phyloP scores from a whole-genome alignment of 2,113 vertebrate genomes.

The Chaetorhynchus papuensis region DNA sequence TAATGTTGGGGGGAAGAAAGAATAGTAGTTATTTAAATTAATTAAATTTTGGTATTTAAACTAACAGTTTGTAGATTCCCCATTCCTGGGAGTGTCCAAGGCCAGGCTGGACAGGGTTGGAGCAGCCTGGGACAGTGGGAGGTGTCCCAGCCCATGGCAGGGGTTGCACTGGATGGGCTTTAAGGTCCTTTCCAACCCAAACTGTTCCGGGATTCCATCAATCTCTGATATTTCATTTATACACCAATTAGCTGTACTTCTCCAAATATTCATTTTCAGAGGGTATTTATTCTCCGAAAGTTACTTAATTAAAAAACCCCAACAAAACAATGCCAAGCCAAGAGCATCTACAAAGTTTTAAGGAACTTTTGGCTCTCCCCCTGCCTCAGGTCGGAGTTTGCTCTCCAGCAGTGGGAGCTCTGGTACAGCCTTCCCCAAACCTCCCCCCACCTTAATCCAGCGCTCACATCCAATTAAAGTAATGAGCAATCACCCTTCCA shows the following conservation, averaged over 20 bases:
- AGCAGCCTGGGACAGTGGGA: accelerated
- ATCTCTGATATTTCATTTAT: not conserved
- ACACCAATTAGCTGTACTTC: not conserved
- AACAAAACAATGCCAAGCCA: not conserved
- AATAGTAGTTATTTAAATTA: not conserved
- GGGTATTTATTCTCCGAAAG: not conserved
- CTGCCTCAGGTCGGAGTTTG: not conserved
- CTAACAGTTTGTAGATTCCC: not conserved
- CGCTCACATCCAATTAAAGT: not conserved
- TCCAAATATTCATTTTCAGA: not conserved
- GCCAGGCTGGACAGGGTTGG: not conserved
- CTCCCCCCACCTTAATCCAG: not conserved
- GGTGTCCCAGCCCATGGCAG: not conserved
- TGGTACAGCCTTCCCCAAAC: not conserved
- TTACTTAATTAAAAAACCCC: not conserved
- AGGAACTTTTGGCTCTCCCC: not conserved
- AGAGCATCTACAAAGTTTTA: not conserved
- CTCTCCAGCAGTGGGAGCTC: slow-evolving; percentile 53
- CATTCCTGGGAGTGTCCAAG: not conserved
- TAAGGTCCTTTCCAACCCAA: not conserved
- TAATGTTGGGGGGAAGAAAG: not conserved
- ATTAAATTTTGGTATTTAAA: not conserved
- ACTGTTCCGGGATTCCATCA: not conserved
- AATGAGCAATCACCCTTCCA: not conserved
- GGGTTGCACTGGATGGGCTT: accelerated